Evolutionary conservation across 2,113 vertebrate species (phyloP).

Genomic region (Pachypanchax playfairii): DNA sequence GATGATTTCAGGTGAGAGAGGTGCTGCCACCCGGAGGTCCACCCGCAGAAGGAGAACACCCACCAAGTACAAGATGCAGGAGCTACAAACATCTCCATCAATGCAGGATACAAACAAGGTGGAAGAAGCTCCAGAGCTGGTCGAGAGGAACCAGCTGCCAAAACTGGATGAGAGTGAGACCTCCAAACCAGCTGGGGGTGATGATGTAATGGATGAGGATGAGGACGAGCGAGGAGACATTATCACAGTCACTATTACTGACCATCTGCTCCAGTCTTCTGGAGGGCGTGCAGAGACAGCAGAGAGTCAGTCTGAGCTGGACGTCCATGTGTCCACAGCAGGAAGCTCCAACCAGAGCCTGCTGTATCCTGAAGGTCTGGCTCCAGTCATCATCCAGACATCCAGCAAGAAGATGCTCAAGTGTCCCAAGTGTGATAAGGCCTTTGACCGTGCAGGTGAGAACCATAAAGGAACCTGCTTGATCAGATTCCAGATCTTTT

Average conservation of each 20-base stretch:
- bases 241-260: too few species aligned
- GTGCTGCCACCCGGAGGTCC: conserved; percentile 76
- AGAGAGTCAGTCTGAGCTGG: conserved; percentile 76
- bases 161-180: conserved; percentile 47
- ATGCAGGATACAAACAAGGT: conserved; percentile 11
- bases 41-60: conserved; percentile 84
- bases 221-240: conserved; percentile 60
- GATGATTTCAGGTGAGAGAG: background rate
- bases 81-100: conserved; percentile 5
- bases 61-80: conserved; percentile 78
- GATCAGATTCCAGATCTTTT: background rate
- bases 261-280: too few species aligned
- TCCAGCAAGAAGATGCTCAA: conserved; percentile 89
- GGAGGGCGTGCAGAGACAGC: conserved; percentile 58
- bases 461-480: background rate
- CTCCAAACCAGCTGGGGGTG: conserved; percentile 66
- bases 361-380: conserved; percentile 85
- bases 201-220: conserved; percentile 74
- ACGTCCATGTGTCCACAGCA: conserved; percentile 33
- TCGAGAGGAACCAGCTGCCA: background rate
- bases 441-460: conserved; percentile 96
- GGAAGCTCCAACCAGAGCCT: conserved; percentile 62
- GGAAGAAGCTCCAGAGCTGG: conserved; percentile 13
- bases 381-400: conserved; percentile 86
- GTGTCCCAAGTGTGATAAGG: conserved; percentile 96